A percentile compares a stretch with the other conserved stretches of the same genome.
Evolutionary conservation across 2,888 invertebrate species (phyloP).

Genomic region (Steinernema scapterisci): DNA sequence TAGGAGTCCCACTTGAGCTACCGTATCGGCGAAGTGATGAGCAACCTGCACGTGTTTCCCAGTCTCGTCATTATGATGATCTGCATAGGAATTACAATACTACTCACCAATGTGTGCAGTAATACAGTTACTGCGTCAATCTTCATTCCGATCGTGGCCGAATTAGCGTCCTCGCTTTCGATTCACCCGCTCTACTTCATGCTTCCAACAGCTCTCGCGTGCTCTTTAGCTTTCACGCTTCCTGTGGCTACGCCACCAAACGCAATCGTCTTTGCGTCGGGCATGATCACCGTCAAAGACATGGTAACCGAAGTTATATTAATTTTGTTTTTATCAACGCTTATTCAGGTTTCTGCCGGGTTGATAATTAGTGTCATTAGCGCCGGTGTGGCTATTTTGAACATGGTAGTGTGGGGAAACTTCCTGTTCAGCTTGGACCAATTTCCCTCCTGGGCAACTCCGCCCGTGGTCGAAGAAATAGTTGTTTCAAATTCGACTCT

Average conservation of each 20-base stretch:
- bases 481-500: not conserved
- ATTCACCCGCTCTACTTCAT: constrained; percentile 24
- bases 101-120: constrained; percentile 16
- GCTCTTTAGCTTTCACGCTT: not conserved
- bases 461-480: constrained; percentile 5
- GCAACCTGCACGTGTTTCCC: constrained; percentile 15
- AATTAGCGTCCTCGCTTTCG: not conserved
- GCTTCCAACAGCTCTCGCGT: constrained; percentile 14
- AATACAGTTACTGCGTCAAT: constrained; percentile 18
- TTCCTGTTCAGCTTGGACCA: constrained; percentile 2
- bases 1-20: constrained; percentile 21
- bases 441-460: constrained; percentile 9
- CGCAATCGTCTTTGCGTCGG: constrained; percentile 13
- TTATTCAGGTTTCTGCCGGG: constrained; percentile 13
- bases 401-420: not conserved
- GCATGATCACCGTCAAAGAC: constrained; percentile 14
- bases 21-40: constrained; percentile 21
- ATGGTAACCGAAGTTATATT: constrained; percentile 19
- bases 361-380: constrained; percentile 13
- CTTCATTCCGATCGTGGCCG: constrained; percentile 24
- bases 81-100: not conserved
- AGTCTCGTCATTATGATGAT: constrained; percentile 11
- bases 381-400: not conserved
- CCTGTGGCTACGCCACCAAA: constrained; percentile 16
- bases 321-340: not conserved